Evolutionary conservation across 2,113 vertebrate genomes (phyloP).

Genomic region (Malurus alboscapulatus): DNA sequence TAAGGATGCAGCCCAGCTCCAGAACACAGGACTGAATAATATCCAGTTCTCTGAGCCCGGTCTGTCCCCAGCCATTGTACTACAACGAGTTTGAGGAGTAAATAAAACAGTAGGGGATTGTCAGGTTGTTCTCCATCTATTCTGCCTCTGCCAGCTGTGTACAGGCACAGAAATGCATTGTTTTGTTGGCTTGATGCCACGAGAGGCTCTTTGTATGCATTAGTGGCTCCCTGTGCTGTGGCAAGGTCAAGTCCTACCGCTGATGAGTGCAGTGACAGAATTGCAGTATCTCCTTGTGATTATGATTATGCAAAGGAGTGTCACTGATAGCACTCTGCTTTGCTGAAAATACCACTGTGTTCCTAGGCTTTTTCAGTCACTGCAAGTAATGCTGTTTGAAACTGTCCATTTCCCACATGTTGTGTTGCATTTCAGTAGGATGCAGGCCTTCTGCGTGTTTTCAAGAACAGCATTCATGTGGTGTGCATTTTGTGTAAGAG

Average conservation of each 20-base stretch:
- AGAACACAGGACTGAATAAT: not conserved
- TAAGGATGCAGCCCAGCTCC: not conserved
- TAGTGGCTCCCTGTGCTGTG: not conserved
- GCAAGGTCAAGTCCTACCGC: not conserved
- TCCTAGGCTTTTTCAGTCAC: not conserved
- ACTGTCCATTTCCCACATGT: not conserved
- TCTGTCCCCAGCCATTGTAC: not conserved
- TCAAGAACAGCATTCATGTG: not conserved
- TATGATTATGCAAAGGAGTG: not conserved
- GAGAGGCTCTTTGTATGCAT: not conserved
- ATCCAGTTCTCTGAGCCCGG: not conserved
- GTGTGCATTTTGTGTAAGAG: not conserved
- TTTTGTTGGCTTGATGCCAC: not conserved
- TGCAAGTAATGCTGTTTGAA: not conserved
- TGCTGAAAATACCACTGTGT: not conserved
- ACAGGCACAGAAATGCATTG: not conserved
- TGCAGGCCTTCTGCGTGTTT: not conserved
- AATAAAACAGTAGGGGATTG: not conserved
- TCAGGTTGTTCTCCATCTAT: not conserved
- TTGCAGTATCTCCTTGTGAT: not conserved
- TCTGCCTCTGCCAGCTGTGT: not conserved
- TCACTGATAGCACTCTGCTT: not conserved
- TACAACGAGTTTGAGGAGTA: not conserved
- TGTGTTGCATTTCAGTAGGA: not conserved
- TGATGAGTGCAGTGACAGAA: not conserved